Conservation (phyloP, 2,113 vertebrate species). For the Polypterus bichir region DNA sequence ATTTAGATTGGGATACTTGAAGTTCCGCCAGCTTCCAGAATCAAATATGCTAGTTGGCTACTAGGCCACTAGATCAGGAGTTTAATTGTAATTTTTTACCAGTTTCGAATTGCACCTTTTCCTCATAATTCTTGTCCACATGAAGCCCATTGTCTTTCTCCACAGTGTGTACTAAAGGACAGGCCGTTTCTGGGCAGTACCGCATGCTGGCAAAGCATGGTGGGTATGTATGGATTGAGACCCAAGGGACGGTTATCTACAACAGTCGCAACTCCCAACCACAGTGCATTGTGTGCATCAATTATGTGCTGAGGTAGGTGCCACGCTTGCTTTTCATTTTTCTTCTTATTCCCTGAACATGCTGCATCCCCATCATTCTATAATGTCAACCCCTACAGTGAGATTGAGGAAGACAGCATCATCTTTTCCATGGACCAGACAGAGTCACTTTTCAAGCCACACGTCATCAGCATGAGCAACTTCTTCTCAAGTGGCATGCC, state of each 20-base stretch:
- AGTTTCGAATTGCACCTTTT: background rate
- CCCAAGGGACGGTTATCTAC: conserved; percentile 79
- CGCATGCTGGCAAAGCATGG: conserved; percentile 82
- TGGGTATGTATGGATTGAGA: conserved; percentile 89
- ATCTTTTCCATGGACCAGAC: conserved; percentile 95
- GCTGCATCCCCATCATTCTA: no score
- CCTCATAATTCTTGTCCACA: background rate
- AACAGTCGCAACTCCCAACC: conserved; percentile 63
- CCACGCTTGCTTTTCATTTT: no score
- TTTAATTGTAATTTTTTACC: no score
- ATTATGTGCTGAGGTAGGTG: conserved; percentile 80
- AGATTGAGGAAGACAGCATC: conserved; percentile 78
- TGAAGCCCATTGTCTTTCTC: conserved; percentile 11
- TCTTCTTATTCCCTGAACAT: no score
- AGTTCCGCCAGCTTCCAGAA: no score
- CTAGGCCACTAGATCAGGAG: no score
- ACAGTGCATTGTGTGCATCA: conserved; percentile 79
- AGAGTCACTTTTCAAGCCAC: conserved; percentile 74
- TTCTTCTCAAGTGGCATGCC: conserved; percentile 45
- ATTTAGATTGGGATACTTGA: no score
- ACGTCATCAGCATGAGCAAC: conserved; percentile 49
- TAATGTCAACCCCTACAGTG: conserved; percentile 40
- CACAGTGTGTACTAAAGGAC: conserved; percentile 78
- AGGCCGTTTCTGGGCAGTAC: conserved; percentile 80
- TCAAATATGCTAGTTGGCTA: no score